Evolutionary conservation across 2,797 vertebrate genomes (phyloP).

Genomic region (Sciaenops ocellatus): DNA sequence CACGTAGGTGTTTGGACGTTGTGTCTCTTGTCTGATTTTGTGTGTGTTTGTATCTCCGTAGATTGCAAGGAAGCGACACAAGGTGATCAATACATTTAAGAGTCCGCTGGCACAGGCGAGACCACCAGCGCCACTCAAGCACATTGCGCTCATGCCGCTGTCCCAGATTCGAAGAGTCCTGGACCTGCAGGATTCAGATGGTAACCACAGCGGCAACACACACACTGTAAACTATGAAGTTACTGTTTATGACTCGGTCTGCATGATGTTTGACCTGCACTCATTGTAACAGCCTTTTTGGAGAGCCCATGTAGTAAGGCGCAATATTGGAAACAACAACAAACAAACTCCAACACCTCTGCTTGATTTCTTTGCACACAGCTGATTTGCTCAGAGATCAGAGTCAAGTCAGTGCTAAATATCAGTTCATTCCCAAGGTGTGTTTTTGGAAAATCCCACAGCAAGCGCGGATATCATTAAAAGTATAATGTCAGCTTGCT

Average conservation of each 20-base stretch:
- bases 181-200: constrained; percentile 96
- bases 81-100: constrained; percentile 96
- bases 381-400: neutral
- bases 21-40: constrained; percentile 6
- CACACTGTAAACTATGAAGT: neutral
- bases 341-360: neutral
- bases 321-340: neutral
- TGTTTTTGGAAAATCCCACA: neutral
- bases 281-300: neutral
- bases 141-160: constrained; percentile 95
- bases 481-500: neutral
- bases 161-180: constrained; percentile 97
- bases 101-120: constrained; percentile 93
- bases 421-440: neutral
- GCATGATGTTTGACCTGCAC: neutral
- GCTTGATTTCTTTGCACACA: neutral
- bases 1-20: neutral
- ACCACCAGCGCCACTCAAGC: constrained; percentile 94
- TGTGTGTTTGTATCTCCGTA: constrained; percentile 71
- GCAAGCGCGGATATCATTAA: neutral
- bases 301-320: neutral
- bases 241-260: neutral
- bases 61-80: constrained; percentile 97
- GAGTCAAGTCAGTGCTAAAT: no score
- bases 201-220: constrained; percentile 74